Conservation (phyloP, 2,888 invertebrate genomes). For the Drosophila vallismaia region DNA sequence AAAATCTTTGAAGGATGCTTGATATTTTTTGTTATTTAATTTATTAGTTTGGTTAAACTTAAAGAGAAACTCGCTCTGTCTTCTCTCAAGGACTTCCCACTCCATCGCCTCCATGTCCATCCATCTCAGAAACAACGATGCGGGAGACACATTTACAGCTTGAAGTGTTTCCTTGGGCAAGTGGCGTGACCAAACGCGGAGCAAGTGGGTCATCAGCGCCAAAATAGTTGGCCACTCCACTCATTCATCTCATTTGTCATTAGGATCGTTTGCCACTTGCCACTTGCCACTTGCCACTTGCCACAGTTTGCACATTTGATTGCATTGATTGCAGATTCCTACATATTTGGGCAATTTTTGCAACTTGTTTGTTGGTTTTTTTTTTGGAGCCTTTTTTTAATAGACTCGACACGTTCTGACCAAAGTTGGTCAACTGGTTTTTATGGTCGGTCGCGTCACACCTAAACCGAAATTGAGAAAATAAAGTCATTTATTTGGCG, state of each 20-base stretch:
- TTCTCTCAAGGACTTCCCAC: background rate
- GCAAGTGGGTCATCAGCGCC: constrained; percentile 50
- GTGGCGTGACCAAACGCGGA: constrained; percentile 62
- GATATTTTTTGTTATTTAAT: background rate
- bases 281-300: constrained; percentile 57
- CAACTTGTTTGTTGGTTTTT: constrained; percentile 55
- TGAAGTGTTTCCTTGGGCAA: constrained; percentile 49
- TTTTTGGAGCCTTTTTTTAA: constrained; percentile 36
- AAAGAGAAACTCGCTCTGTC: too few species aligned
- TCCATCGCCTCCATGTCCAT: constrained; percentile 22
- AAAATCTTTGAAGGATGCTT: background rate
- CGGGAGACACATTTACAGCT: constrained; percentile 43
- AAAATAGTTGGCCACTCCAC: constrained; percentile 37
- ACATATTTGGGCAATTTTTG: constrained; percentile 63
- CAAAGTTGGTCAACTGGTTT: constrained; percentile 34
- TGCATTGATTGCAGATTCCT: constrained; percentile 48
- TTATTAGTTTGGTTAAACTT: too few species aligned
- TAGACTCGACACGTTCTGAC: constrained; percentile 55
- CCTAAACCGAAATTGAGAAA: constrained; percentile 41
- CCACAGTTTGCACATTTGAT: constrained; percentile 46
- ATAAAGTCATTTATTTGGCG: constrained; percentile 45
- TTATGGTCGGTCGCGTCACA: constrained; percentile 15
- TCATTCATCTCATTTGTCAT: constrained; percentile 55
- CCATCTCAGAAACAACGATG: constrained; percentile 40
- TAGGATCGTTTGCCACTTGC: constrained; percentile 67